Base-by-base conservation (phyloP, 2,113 vertebrate genomes). In the Pygoscelis adeliae region DNA sequence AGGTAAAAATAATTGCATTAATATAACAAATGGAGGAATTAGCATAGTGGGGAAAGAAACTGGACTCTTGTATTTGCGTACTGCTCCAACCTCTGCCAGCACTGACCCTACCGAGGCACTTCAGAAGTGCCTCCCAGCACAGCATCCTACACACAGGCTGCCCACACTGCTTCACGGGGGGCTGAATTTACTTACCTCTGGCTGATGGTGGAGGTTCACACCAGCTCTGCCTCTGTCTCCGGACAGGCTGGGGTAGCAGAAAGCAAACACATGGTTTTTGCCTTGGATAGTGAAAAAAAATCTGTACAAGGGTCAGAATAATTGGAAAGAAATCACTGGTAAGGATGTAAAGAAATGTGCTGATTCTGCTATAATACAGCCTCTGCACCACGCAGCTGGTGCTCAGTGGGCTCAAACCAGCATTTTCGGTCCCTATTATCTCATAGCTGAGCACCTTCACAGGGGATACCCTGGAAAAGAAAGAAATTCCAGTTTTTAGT, bases 91-190 rank as follows among this genome's bases (percentile, higher is more conserved):
- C 53, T 17, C 50, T 20, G 14, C 44, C 38, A 40, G 69, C 50
- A 20, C 10, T 11, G 15, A 18, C 11, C 17, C 40, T 9, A 1
- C 20, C 0, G 9, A 32, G 42, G 67, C 7, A 3, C 12, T 40
- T 34, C 46, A 13, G 50, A n/a, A 32, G 11, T 2, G 40, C 49
- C 29, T 56, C 42, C 42, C 56, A 59, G 59, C 27, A 19, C 27
- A 21, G 32, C 34, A 26, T 9, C 44, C 44, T 7, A 12, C 26
- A 4, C 15, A 5, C 7, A 6, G 13, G 26, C 65, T 74, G 65
- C 47, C 67, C 19, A 5, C 18, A 1, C 20, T 25, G 27, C 27
- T 26, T 21, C 71, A 18, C 0, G 1, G 29, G 50, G 47, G 40
- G 26, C 30, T 29, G 29, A 12, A 19, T 11, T 7, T 22, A 73